Conservation (phyloP, 2,797 vertebrate genomes). For the Phoebastria nigripes region DNA sequence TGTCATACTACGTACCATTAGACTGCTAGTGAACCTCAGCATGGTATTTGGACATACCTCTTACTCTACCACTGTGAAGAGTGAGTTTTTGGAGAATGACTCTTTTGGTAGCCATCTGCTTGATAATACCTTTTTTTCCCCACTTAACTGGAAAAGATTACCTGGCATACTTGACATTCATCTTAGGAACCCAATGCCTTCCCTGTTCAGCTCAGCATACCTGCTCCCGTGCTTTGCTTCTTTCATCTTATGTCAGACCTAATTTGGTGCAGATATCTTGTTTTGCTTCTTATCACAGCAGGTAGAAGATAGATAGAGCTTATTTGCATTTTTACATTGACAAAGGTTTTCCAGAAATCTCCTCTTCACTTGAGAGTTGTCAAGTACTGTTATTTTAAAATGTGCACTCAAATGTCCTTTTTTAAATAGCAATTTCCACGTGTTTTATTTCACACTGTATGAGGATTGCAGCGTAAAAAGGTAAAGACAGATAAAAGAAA, state of each 20-base stretch:
- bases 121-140: not conserved
- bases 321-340: not conserved
- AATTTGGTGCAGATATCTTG: not conserved
- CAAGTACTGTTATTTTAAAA: not conserved
- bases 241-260: not conserved
- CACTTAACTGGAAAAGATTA: conserved; percentile 1
- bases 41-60: not conserved
- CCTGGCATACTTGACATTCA: conserved; percentile 3
- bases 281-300: not conserved
- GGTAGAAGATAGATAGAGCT: not conserved
- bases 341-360: not conserved
- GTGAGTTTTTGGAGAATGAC: not conserved
- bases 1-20: not conserved
- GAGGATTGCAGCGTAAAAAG: not conserved
- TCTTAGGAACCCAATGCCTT: not conserved
- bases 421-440: not conserved
- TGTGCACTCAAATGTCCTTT: not conserved
- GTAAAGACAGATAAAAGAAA: not conserved
- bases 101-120: not conserved
- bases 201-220: not conserved
- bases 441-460: not conserved
- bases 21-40: not conserved
- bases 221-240: not conserved
- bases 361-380: not conserved
- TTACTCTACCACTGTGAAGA: not conserved